Evolutionary conservation across 2,888 invertebrate species (phyloP), one percentile per base, ranked within the genome.

Genomic region (Pollenia angustigena): DNA sequence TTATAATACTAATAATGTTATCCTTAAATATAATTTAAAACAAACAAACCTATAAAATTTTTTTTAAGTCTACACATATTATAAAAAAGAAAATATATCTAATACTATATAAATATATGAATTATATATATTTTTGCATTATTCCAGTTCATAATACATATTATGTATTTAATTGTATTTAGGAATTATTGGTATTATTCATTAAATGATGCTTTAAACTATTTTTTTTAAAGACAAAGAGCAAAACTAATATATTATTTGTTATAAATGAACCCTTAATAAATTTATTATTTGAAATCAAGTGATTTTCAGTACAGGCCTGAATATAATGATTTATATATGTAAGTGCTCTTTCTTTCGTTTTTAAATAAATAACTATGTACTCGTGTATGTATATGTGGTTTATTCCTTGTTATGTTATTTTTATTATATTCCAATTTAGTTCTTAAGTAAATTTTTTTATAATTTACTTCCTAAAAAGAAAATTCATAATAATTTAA

Each of bases 101-200:
- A 48, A 71, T 32, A 18, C 23, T 16, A 78, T 74, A 78, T 50
- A 66, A 54, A 23, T 50, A 81, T n/a, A 58, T 58, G 68, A n/a
- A n/a, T 68, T 60, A 62, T 66, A 44, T 78, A 81, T 76, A 84
- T 87, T 84, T 81, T 86, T 83, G 40, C 80, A 84, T 68, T 78
- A 81, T 81, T 79, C n/a, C 64, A 75, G 71, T 48, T 58, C 60
- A 69, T 74, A 54, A 64, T n/a, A 32, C 32, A 32, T 32, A 32
- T 32, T 32, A 32, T 32, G 4, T 32, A 32, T 32, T 4, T 32
- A 50, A 69, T 62, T 56, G 32, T 60, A 72, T 72, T 81, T 76
- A 14, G 46, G 46, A 48, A 48, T 62, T 64, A 62, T 74, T 74
- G n/a, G 50, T 74, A 54, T 54, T 56, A 56, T 48, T 64, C n/a